These are phyloP conservation scores for Ectropis grisescens DNA, from an alignment of 1,140 invertebrate species.

Conservation along the genomic window DNA sequence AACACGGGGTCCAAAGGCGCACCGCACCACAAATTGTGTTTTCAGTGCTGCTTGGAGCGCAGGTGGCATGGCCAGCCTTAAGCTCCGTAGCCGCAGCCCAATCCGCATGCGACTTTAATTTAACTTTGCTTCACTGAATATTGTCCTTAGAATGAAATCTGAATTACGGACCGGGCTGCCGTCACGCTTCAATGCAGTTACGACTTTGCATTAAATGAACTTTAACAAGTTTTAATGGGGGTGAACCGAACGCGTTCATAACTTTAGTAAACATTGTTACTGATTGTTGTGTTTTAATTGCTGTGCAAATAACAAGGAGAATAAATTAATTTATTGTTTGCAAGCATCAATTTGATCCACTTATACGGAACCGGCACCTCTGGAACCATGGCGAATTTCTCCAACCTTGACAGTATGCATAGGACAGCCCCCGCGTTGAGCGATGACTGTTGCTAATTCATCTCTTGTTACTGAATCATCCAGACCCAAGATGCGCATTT, in stretches of 20 bases:
- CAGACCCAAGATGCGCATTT: slow-evolving; percentile 4
- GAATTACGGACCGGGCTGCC: slow-evolving; percentile 23
- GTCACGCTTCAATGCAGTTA: neutral
- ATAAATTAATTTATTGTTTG: too few species aligned
- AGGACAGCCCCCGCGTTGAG: slow-evolving; percentile 1
- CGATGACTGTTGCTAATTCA: slow-evolving; percentile 6
- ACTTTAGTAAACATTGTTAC: too few species aligned
- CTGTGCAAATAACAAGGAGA: too few species aligned
- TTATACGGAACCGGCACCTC: slow-evolving; percentile 2
- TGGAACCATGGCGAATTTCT: neutral
- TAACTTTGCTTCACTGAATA: slow-evolving; percentile 56
- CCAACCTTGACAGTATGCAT: slow-evolving; percentile 7
- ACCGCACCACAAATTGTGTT: slow-evolving; percentile 55
- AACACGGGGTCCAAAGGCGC: slow-evolving; percentile 40
- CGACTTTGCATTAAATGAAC: too few species aligned
- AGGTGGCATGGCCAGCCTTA: slow-evolving; percentile 44
- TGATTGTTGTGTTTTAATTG: too few species aligned
- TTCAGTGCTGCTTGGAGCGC: slow-evolving; percentile 36
- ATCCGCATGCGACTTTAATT: slow-evolving; percentile 63
- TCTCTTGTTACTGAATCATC: slow-evolving; percentile 4
- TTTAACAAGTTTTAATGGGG: too few species aligned
- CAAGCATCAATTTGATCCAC: too few species aligned
- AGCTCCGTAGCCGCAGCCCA: slow-evolving; percentile 42
- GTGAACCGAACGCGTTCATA: too few species aligned
- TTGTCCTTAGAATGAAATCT: slow-evolving; percentile 49